Evolutionary conservation across 1,140 invertebrate genomes (phyloP).

Genomic region (Drosophila ananassae): DNA sequence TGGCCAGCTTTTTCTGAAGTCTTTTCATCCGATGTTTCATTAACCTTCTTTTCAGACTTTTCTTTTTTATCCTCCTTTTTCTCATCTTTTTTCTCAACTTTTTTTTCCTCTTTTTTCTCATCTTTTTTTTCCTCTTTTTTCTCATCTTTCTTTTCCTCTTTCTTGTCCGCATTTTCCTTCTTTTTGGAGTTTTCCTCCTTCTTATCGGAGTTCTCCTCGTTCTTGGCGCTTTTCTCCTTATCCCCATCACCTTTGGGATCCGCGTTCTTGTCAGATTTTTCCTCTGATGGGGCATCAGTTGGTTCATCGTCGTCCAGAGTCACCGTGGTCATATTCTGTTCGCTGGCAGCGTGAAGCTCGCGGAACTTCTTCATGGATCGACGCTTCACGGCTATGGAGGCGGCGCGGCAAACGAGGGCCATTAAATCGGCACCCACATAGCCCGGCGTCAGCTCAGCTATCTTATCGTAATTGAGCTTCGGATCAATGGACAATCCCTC

Average conservation of each 20-base stretch:
- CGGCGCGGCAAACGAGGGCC: slow-evolving; percentile 93
- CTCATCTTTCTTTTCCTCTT: slow-evolving; percentile 15
- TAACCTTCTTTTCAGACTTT: not conserved
- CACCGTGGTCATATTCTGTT: slow-evolving; percentile 75
- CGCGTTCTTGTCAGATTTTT: slow-evolving; percentile 2
- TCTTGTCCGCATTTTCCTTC: not conserved
- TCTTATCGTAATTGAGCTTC: slow-evolving; percentile 88
- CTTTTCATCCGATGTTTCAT: not conserved
- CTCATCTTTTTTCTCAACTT: not conserved
- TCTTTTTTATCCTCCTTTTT: slow-evolving; percentile 4
- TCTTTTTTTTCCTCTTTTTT: slow-evolving; percentile 12
- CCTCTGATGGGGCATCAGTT: not conserved
- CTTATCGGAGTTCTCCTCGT: not conserved
- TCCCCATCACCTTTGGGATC: slow-evolving; percentile 4
- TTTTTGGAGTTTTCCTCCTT: slow-evolving; percentile 8
- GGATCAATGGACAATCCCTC: slow-evolving; percentile 89
- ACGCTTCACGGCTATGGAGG: slow-evolving; percentile 91
- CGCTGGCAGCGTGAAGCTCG: slow-evolving; percentile 63
- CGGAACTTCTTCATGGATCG: slow-evolving; percentile 74
- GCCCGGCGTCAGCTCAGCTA: slow-evolving; percentile 96
- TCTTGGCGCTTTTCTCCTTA: not conserved
- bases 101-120: too few species aligned
- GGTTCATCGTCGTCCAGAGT: slow-evolving; percentile 74
- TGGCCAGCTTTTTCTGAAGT: not conserved
- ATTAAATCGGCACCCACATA: slow-evolving; percentile 98